These are phyloP conservation scores for Altica lythri DNA, from an alignment of 2,888 invertebrate genomes.

Conservation along the genomic window DNA sequence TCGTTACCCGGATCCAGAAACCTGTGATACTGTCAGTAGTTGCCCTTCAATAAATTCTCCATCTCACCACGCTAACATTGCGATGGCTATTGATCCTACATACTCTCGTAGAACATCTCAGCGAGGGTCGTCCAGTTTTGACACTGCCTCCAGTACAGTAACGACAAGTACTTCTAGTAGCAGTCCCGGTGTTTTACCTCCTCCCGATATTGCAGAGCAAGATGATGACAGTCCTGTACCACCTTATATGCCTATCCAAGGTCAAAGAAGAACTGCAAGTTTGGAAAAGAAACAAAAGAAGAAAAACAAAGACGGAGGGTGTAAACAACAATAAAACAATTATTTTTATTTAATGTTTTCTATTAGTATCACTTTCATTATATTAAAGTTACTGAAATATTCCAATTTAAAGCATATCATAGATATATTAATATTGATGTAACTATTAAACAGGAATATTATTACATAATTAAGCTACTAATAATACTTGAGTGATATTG, in stretches of 20 bases:
- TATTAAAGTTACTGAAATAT: too few species aligned
- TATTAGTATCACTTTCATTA: too few species aligned
- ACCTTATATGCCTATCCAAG: conserved; percentile 80
- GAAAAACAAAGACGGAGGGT: conserved; percentile 52
- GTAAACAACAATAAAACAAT: conserved; percentile 55
- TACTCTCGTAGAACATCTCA: conserved; percentile 55
- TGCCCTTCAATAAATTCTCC: conserved; percentile 41
- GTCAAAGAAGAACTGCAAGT: conserved; percentile 69
- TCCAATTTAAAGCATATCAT: too few species aligned
- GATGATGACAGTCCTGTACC: conserved; percentile 64
- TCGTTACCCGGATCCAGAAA: conserved; percentile 52
- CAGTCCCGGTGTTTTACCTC: conserved; percentile 45
- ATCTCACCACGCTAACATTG: conserved; percentile 62
- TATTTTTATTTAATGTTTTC: too few species aligned
- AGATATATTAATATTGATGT: too few species aligned
- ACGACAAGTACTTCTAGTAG: conserved; percentile 52
- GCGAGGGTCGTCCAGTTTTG: conserved; percentile 51
- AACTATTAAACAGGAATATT: too few species aligned
- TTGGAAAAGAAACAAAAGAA: conserved; percentile 64
- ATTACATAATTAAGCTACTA: too few species aligned
- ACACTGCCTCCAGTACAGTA: conserved; percentile 51
- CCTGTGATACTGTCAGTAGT: conserved; percentile 38
- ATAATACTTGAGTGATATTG: too few species aligned
- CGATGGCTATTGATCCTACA: conserved; percentile 71
- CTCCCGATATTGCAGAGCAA: conserved; percentile 37